phyloP scores from a whole-genome alignment of 2,797 vertebrate species.

The Iguana delicatissima region DNA sequence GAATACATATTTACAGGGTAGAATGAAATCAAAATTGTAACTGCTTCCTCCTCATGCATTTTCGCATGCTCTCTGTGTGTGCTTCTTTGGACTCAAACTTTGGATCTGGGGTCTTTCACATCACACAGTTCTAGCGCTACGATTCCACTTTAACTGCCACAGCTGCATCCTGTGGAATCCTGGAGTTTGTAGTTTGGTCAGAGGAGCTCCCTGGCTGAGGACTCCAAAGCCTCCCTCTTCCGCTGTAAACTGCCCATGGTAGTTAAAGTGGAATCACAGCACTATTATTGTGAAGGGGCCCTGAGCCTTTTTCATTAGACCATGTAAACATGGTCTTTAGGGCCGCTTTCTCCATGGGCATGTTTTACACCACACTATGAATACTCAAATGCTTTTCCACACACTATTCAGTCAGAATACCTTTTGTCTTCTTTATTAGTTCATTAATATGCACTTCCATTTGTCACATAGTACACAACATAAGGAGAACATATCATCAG shows the following conservation, averaged over 20 bases:
- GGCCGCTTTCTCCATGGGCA: background rate
- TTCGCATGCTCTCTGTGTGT: background rate
- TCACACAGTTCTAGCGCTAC: no score
- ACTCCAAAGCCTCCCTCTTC: no score
- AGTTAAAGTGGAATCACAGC: no score
- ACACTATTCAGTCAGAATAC: background rate
- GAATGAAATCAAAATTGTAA: background rate
- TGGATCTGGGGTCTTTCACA: background rate
- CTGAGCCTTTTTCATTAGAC: background rate
- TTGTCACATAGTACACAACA: background rate
- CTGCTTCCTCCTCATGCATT: background rate
- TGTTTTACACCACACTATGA: background rate
- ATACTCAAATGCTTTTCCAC: background rate
- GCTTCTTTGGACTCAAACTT: background rate
- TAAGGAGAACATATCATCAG: constrained; percentile 13
- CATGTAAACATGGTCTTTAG: background rate
- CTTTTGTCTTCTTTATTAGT: background rate
- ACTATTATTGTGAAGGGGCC: no score
- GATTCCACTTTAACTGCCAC: no score
- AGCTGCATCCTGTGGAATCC: no score
- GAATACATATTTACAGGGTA: background rate
- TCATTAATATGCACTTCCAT: background rate
- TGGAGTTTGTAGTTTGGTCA: no score
- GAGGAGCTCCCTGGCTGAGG: no score
- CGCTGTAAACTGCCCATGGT: no score